A percentile compares a stretch with the other conserved stretches of the same genome.
Conservation (phyloP, 2,113 vertebrate genomes). For the Apistogramma diplotaenia region DNA sequence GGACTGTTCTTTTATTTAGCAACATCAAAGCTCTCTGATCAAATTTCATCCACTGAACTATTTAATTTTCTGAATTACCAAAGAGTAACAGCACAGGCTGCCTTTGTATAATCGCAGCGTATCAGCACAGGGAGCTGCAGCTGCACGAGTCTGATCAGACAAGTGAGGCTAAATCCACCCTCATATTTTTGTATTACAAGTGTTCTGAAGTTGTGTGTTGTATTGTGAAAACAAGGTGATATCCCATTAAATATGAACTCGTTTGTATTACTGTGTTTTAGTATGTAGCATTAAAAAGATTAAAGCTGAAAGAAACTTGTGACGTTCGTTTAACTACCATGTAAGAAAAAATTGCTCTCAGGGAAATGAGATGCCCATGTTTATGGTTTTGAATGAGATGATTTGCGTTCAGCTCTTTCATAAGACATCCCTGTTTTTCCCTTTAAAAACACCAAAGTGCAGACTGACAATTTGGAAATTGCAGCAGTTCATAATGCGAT, state of each 20-base stretch:
- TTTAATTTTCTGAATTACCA: neutral
- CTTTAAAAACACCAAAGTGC: neutral
- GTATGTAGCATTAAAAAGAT: neutral
- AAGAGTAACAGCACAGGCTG: neutral
- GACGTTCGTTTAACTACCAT: neutral
- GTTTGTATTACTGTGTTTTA: too few species aligned
- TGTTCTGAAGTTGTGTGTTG: neutral
- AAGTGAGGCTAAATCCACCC: neutral
- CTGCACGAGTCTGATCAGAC: neutral
- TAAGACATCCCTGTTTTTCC: neutral
- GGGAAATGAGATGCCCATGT: slow-evolving; percentile 44
- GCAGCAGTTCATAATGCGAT: neutral
- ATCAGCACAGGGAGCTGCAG: neutral
- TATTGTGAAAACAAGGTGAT: neutral
- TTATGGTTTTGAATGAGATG: slow-evolving; percentile 47
- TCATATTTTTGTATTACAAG: neutral
- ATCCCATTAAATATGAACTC: neutral
- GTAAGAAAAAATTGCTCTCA: slow-evolving; percentile 20
- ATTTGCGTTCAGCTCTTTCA: neutral
- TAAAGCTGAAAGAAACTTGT: neutral
- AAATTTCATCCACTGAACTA: neutral
- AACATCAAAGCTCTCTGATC: slow-evolving; percentile 3
- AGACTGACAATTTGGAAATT: neutral
- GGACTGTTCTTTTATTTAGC: neutral
- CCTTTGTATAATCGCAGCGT: neutral